Conservation (phyloP, 2,888 invertebrate genomes). For the Troides oblongomaculatus region DNA sequence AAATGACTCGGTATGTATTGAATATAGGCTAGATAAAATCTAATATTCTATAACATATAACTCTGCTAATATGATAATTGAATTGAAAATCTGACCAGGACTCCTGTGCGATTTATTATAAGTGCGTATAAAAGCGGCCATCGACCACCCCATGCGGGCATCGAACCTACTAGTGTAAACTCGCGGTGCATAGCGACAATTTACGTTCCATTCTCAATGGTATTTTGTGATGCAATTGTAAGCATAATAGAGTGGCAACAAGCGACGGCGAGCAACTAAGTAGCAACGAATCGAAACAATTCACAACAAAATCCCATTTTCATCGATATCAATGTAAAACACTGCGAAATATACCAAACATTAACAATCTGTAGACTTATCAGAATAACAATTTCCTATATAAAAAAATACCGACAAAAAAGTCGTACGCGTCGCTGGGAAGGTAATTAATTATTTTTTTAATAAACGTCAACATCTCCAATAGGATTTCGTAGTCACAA, state of each 20-base stretch:
- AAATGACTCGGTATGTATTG: too few species aligned
- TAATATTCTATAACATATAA: too few species aligned
- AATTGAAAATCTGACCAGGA: too few species aligned
- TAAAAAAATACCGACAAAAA: too few species aligned
- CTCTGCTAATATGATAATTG: too few species aligned
- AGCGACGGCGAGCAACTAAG: conserved; percentile 47
- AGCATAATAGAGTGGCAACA: conserved; percentile 42
- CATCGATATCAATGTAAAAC: not conserved
- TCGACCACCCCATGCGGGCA: conserved; percentile 55
- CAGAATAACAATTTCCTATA: not conserved
- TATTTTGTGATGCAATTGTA: conserved; percentile 44
- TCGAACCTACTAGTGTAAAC: conserved; percentile 46
- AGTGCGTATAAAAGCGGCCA: conserved; percentile 2
- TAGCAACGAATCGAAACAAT: conserved; percentile 26
- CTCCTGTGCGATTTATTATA: not conserved
- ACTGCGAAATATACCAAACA: not conserved
- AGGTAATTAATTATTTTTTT: too few species aligned
- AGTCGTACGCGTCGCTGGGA: too few species aligned
- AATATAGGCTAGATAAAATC: too few species aligned
- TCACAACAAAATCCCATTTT: conserved; percentile 1
- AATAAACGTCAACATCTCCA: too few species aligned
- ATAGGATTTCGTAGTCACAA: too few species aligned
- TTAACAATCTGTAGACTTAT: not conserved
- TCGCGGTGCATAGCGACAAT: conserved; percentile 38
- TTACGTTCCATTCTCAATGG: conserved; percentile 55